Conservation (phyloP, 2,888 invertebrate genomes). For the Psococerastis gibbosa region DNA sequence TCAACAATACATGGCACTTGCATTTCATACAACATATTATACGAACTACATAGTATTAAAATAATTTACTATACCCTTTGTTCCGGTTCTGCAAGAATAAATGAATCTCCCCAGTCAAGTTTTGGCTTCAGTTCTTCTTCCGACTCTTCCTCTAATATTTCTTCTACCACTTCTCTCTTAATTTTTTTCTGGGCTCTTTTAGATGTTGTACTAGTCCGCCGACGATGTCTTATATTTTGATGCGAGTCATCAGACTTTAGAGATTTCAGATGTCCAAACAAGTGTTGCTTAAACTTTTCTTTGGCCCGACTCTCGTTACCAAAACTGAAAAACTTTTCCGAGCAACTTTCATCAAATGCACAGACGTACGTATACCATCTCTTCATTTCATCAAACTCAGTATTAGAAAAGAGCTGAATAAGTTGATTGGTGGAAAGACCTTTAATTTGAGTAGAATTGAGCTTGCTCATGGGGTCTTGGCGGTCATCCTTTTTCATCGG, state of each 20-base stretch:
- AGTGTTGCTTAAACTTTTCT: constrained; percentile 29
- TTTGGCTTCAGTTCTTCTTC: constrained; percentile 3
- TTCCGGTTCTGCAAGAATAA: constrained; percentile 8
- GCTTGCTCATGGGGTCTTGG: constrained; percentile 6
- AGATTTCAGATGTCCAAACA: constrained; percentile 27
- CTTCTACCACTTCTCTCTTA: not conserved
- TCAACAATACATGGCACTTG: too few species aligned
- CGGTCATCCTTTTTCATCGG: constrained; percentile 8
- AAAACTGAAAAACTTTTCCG: constrained; percentile 30
- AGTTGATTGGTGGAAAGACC: constrained; percentile 29
- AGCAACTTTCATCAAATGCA: constrained; percentile 28
- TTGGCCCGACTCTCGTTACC: constrained; percentile 34
- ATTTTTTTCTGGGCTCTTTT: not conserved
- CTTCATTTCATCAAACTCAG: constrained; percentile 31
- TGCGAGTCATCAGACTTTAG: constrained; percentile 19
- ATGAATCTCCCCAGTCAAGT: constrained; percentile 8
- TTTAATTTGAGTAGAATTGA: constrained; percentile 21
- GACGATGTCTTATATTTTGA: not conserved
- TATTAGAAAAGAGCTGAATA: constrained; percentile 30
- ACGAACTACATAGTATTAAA: too few species aligned
- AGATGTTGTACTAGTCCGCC: constrained; percentile 3
- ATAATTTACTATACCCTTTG: too few species aligned
- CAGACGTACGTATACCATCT: constrained; percentile 32
- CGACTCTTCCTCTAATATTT: constrained; percentile 10
- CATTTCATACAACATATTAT: too few species aligned